These are phyloP conservation scores for Lithodes maja DNA, from an alignment of 2,888 invertebrate species.

Conservation along the genomic window DNA sequence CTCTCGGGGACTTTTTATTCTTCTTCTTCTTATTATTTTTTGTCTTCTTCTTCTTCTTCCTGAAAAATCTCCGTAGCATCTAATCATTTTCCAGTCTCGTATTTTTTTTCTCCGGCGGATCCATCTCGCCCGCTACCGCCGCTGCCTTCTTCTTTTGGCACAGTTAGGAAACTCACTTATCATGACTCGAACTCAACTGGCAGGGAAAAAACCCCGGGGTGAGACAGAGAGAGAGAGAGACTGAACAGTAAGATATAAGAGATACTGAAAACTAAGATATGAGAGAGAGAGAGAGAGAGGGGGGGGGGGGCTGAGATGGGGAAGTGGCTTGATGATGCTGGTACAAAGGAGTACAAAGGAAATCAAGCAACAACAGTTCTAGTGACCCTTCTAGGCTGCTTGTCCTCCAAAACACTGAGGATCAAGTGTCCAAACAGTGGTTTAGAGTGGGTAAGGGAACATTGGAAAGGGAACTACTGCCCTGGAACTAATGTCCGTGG, in stretches of 20 bases:
- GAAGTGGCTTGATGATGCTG: background rate
- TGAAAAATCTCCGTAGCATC: slow-evolving; percentile 22
- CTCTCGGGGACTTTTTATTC: background rate
- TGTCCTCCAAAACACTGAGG: no score
- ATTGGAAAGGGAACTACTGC: no score
- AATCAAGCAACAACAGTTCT: no score
- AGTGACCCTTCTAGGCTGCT: no score
- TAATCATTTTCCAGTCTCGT: slow-evolving; percentile 44
- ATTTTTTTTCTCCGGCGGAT: slow-evolving; percentile 9
- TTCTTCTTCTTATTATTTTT: no score
- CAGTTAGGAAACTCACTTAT: slow-evolving; percentile 55
- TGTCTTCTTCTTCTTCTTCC: background rate
- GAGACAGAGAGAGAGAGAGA: slow-evolving; percentile 22
- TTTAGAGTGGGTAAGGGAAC: no score
- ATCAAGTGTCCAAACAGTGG: no score
- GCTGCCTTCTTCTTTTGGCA: slow-evolving; percentile 28
- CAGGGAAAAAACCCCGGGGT: slow-evolving; percentile 1
- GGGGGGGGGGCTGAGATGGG: background rate
- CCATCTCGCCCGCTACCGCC: slow-evolving; percentile 28
- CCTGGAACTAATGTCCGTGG: no score
- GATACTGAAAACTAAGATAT: no score
- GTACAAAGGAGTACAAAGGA: no score
- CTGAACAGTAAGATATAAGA: no score
- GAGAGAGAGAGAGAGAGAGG: slow-evolving; percentile 5
- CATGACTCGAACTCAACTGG: slow-evolving; percentile 10